Base-by-base conservation (phyloP, 1,140 invertebrate genomes). In the Macrosteles quadrilineatus region DNA sequence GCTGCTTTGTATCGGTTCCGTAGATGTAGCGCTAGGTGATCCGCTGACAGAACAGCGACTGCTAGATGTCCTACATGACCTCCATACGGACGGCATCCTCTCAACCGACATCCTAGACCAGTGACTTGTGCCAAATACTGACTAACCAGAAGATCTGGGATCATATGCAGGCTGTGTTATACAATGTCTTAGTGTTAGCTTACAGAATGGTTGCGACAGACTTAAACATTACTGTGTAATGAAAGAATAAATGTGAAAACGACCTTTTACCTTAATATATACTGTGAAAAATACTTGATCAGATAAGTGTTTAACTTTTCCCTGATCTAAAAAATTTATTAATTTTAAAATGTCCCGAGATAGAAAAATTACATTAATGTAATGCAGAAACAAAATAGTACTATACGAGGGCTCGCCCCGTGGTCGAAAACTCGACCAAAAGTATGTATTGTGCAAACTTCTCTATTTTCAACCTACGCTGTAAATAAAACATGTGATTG, bases 1-100 rank as follows among this genome's bases (percentile, higher is more conserved):
- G 17, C 80, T 93, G 23, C 80, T 93, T 9, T 92, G 91, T 73
- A 90, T 92, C 53, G 91, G 91, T 2, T 91, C 90, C 6, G 89
- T 93, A 12, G 91, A 93, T 77, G 86, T 92, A 36, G 88, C 88
- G 1, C 77, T 90, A 1, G 88, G 88, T 2, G 83, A 88, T 74
- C 85, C 87, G 2, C 79, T 86, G 25, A 91, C 90, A 0, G 90
- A 92, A 73, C 86, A 89, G 67, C 82, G 90, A 47, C 83, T 90
- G 77, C 65, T 85, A 80, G 78, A 85, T 72, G 81, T 88, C 0
- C 79, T 89, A 2, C 80, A 85, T 64, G 87, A 89, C 77, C 75
- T 89, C 9, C 80, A 87, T 72, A 82, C 81, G 14, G 87, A 87
- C 1, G 86, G 86, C 1, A 80, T 88, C 11, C 77, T 87, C 23